Evolutionary conservation across 2,888 invertebrate species (phyloP).

Genomic region (Lasioglossum villosulum): DNA sequence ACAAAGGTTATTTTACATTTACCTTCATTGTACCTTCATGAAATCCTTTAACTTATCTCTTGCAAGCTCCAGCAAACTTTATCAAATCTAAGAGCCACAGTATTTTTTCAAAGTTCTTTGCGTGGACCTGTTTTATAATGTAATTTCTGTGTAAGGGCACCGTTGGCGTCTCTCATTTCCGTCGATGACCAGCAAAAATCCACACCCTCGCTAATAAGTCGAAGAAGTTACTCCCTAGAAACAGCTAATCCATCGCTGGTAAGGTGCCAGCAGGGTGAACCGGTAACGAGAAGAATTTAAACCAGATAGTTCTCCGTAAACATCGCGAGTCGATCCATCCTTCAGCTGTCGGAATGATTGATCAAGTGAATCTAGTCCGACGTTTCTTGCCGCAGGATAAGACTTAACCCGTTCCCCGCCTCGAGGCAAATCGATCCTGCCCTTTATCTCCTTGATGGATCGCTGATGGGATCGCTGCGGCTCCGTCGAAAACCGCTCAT

Average conservation of each 20-base stretch:
- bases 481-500: constrained; percentile 69
- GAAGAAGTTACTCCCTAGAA: constrained; percentile 51
- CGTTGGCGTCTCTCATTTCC: constrained; percentile 41
- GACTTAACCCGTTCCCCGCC: constrained; percentile 71
- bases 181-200: constrained; percentile 44
- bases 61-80: background rate
- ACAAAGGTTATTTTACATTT: background rate
- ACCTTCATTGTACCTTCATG: background rate
- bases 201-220: constrained; percentile 44
- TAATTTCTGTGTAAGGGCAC: background rate
- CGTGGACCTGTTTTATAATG: background rate
- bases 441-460: constrained; percentile 75
- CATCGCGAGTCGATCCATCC: constrained; percentile 72
- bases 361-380: constrained; percentile 73
- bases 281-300: constrained; percentile 68
- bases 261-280: constrained; percentile 8
- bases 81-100: too few species aligned
- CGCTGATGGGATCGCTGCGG: constrained; percentile 68
- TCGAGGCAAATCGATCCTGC: constrained; percentile 67
- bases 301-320: constrained; percentile 68
- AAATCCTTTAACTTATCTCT: background rate
- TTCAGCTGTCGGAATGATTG: constrained; percentile 74
- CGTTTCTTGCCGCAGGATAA: constrained; percentile 68
- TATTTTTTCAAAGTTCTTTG: too few species aligned
- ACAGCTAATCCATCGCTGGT: constrained; percentile 36